Base-by-base conservation (phyloP, 2,113 vertebrate species). In the Alexandromys fortis region DNA sequence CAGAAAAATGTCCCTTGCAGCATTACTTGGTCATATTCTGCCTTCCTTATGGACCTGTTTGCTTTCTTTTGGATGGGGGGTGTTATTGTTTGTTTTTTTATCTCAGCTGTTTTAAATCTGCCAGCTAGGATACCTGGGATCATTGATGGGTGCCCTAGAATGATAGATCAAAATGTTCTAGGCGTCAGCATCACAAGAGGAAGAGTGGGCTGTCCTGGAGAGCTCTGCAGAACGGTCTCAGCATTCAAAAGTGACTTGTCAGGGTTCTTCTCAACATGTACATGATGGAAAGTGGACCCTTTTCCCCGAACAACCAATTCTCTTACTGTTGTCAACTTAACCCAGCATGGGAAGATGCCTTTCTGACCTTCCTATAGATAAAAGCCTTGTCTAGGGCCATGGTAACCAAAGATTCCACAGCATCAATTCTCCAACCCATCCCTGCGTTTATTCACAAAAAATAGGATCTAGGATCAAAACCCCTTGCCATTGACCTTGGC, bases 131-230 rank as follows among this genome's bases (percentile, higher is more conserved):
- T 38, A 42, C 17, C 63, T 77, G 9, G 13, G 0, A 45, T 10
- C 28, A 38, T 55, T 26, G 52, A 14, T 52, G 7, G 47, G 5
- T 26, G 1, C 52, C 4, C 28, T 22, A 42, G 55, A 11, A 49
- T 33, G 19, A 49, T 0, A 45, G 78, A 16, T 52, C n/a, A 52
- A 67, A 47, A 5, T 38, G 24, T 26, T 35, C 17, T 5, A 8
- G n/a, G 2, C 65, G 26, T n/a, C 49, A 73, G 26, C 16, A 10
- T 0, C 0, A 8, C 2, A 2, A 1, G 9, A 67, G 16, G 16
- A 22, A 63, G 26, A 21, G 26, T 0, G 2, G 28, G 3, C 52
- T 22, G 30, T 24, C 63, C 24, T 45, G 12, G 24, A 16, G 9
- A 78, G 12, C 19, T 52, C 22, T 42, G 13, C 16, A 0, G 0